These are phyloP conservation scores for Morbakka virulenta DNA, from an alignment of 30 jellyfish, hydroid and myxozoan genomes.

Conservation along the genomic window DNA sequence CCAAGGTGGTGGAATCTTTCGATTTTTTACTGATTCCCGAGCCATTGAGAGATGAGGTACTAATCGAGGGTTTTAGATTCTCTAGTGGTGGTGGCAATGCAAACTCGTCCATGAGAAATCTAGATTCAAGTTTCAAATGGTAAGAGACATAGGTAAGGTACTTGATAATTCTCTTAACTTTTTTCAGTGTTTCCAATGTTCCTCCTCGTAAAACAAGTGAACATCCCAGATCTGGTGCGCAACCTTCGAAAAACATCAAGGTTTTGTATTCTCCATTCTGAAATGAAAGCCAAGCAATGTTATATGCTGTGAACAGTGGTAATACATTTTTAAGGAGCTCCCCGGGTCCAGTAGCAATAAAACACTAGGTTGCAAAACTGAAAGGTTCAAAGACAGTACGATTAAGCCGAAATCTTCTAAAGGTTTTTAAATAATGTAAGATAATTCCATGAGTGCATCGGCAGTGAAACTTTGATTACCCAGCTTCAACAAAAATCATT, in stretches of 20 bases:
- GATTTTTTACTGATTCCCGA: background rate
- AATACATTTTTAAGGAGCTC: background rate
- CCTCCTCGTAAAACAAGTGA: constrained; percentile 88
- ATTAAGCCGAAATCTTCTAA: too few species aligned
- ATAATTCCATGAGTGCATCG: too few species aligned
- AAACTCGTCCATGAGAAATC: constrained; percentile 85
- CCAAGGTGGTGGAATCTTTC: background rate
- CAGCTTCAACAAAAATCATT: too few species aligned
- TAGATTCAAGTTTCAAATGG: constrained; percentile 79
- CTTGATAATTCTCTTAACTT: constrained; percentile 72
- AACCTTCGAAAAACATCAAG: constrained; percentile 92
- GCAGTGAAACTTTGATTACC: too few species aligned
- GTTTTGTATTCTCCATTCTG: constrained; percentile 75
- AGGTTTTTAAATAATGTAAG: too few species aligned
- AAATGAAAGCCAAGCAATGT: background rate
- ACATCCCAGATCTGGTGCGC: constrained; percentile 96
- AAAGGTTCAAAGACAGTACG: too few species aligned
- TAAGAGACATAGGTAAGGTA: constrained; percentile 89
- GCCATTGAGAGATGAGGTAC: background rate
- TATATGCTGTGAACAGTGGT: background rate
- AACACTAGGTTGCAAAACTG: too few species aligned
- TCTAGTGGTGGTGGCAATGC: constrained; percentile 91
- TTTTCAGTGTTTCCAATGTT: constrained; percentile 40
- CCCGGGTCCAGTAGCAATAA: background rate
- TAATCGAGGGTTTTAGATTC: too few species aligned